phyloP scores from a whole-genome alignment of 2,113 vertebrate genomes.

The Peromyscus leucopus region DNA sequence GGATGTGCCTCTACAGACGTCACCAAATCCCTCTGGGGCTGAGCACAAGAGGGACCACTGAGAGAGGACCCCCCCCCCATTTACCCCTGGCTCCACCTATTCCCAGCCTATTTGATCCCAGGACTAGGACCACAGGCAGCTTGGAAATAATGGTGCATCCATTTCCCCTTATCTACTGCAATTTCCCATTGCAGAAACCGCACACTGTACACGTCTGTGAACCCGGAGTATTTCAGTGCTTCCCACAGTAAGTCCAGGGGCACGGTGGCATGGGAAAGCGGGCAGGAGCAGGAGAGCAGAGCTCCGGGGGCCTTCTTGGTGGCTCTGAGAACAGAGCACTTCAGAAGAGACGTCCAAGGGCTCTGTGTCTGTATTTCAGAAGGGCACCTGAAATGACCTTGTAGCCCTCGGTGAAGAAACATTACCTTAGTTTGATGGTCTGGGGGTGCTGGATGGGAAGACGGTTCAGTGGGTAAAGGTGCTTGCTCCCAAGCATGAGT shows the following conservation, averaged over 20 bases:
- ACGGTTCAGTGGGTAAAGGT: not conserved
- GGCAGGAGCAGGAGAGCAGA: not conserved
- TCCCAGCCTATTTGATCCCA: not conserved
- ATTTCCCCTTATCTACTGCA: not conserved
- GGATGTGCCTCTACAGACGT: not conserved
- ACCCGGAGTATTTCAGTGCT: slow-evolving; percentile 90
- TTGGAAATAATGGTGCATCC: not conserved
- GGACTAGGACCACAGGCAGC: not conserved
- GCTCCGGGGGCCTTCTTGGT: not conserved
- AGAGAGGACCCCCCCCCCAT: not conserved
- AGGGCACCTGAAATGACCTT: not conserved
- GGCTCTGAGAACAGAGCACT: not conserved
- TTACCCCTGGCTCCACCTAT: not conserved
- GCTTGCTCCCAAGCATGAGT: not conserved
- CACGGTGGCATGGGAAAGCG: not conserved
- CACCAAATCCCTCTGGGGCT: not conserved
- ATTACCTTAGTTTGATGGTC: not conserved
- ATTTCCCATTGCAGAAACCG: slow-evolving; percentile 79
- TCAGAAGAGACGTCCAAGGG: not conserved
- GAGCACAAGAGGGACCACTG: not conserved
- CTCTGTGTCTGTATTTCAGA: not conserved
- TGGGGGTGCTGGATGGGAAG: not conserved
- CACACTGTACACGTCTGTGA: slow-evolving; percentile 89
- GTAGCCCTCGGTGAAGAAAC: not conserved
- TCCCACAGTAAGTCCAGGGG: slow-evolving; percentile 83